Conservation (phyloP, 2,888 invertebrate genomes). For the Phoronis australis region DNA sequence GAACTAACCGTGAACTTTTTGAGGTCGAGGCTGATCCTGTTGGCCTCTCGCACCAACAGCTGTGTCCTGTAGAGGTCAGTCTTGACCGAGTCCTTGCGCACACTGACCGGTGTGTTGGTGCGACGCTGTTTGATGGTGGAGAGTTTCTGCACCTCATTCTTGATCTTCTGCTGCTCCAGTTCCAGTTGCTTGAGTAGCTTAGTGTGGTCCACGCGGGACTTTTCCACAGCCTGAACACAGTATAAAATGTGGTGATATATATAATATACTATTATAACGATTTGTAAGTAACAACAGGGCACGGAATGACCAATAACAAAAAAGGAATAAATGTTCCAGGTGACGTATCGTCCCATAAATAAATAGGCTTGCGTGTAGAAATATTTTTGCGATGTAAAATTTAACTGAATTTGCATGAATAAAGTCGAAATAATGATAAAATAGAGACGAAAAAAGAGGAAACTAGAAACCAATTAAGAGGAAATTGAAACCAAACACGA, state of each 20-base stretch:
- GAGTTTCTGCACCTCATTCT: slow-evolving; percentile 16
- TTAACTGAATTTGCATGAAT: too few relatives aligned
- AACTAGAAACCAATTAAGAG: too few relatives aligned
- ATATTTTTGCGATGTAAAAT: too few relatives aligned
- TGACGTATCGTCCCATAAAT: too few relatives aligned
- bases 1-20: slow-evolving; percentile 39
- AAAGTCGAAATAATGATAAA: too few relatives aligned
- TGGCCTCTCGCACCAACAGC: slow-evolving; percentile 43
- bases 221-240: slow-evolving; percentile 1
- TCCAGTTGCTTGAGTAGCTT: slow-evolving; percentile 27
- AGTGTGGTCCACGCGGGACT: slow-evolving; percentile 14
- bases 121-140: slow-evolving; percentile 28
- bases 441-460: too few relatives aligned
- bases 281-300: too few relatives aligned
- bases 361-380: too few relatives aligned
- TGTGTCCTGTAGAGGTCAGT: slow-evolving; percentile 38
- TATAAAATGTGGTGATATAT: neutral
- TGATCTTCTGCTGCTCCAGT: slow-evolving; percentile 21
- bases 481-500: too few relatives aligned
- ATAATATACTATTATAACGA: too few relatives aligned
- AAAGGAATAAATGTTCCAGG: too few relatives aligned
- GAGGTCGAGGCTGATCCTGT: slow-evolving; percentile 45
- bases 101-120: slow-evolving; percentile 5
- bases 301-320: too few relatives aligned
- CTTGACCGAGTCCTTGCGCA: slow-evolving; percentile 12